Percentiles rank a stretch among this genome's conserved stretches.
These are phyloP conservation scores for Platysteira castanea DNA, from an alignment of 2,113 vertebrate species.

Conservation along the genomic window DNA sequence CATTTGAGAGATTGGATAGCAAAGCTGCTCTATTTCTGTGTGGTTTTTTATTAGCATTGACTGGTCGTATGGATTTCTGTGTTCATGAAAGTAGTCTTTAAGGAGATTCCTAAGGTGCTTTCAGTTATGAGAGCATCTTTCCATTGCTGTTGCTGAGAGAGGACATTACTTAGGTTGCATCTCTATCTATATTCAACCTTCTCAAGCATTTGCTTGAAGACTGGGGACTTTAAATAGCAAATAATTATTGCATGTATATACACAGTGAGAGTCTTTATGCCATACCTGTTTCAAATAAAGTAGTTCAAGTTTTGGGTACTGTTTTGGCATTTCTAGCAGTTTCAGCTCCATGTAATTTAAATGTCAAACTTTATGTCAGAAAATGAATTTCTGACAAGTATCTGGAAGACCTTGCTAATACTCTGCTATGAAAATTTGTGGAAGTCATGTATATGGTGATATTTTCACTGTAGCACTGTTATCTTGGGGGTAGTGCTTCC, in stretches of 20 bases:
- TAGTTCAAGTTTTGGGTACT: neutral
- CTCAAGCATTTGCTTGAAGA: neutral
- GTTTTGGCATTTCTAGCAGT: neutral
- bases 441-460: neutral
- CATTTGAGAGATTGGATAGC: neutral
- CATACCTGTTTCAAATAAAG: neutral
- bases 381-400: neutral
- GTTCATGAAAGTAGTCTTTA: neutral
- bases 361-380: neutral
- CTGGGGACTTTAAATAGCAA: neutral
- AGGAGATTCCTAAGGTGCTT: neutral
- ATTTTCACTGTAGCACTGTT: conserved; percentile 43
- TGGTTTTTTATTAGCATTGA: neutral
- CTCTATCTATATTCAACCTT: neutral
- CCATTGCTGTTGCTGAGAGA: neutral
- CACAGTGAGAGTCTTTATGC: neutral
- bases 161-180: neutral
- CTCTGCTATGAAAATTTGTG: neutral
- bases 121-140: neutral
- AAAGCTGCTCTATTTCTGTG: neutral
- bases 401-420: neutral
- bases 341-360: neutral
- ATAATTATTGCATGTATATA: neutral
- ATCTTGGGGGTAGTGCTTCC: neutral
- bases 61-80: neutral